Evolutionary conservation across 2,797 vertebrate species (phyloP).

Genomic region (Cossypha dichroa): DNA sequence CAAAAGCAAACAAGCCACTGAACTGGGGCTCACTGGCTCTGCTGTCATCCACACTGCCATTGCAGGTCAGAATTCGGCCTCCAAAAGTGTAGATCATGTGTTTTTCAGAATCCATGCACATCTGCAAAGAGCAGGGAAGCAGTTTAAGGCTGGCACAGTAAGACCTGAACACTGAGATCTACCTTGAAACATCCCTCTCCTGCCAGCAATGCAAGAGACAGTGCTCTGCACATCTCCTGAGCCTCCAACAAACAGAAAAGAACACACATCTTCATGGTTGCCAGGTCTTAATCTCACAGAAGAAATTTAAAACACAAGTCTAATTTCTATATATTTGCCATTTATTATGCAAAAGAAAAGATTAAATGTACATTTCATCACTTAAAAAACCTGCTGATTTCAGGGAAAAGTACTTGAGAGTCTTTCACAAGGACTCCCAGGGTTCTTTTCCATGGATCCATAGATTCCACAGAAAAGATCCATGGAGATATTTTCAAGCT

Average conservation of each 20-base stretch:
- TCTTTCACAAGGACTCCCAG: not conserved
- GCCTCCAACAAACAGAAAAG: not conserved
- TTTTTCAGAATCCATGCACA: slow-evolving; percentile 99
- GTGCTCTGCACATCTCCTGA: not conserved
- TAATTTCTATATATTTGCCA: not conserved
- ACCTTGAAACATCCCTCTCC: not conserved
- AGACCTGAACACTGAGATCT: not conserved
- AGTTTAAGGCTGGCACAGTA: not conserved
- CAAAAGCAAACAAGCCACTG: slow-evolving; percentile 94
- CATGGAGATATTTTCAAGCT: not conserved
- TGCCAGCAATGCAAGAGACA: not conserved
- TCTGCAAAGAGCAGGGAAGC: slow-evolving; percentile 74
- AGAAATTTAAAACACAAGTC: not conserved
- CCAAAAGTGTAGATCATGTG: slow-evolving; percentile 99
- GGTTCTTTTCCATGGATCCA: not conserved
- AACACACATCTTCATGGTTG: accelerated
- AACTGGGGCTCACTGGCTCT: slow-evolving; percentile 95
- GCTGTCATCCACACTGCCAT: slow-evolving; percentile 94
- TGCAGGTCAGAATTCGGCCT: slow-evolving; percentile 95
- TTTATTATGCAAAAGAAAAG: not conserved
- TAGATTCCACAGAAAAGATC: not conserved
- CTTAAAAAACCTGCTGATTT: not conserved
- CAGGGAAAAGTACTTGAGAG: not conserved
- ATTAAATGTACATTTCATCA: not conserved
- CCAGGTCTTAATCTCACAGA: not conserved